Percentiles rank a stretch among this genome's conserved stretches.
Evolutionary conservation across 2,888 invertebrate species (phyloP).

Genomic region (Graphium colonna): DNA sequence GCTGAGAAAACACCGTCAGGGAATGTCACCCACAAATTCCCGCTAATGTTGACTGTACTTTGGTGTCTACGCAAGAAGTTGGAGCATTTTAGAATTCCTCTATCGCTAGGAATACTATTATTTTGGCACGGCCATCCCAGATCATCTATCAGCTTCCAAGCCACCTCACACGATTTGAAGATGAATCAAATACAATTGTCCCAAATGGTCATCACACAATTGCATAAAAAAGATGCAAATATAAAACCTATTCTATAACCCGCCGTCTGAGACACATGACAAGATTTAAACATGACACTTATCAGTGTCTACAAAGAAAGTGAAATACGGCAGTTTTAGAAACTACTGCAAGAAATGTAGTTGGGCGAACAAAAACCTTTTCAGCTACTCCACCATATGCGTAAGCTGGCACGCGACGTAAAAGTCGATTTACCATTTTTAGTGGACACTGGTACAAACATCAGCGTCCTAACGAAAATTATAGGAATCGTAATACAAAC

Average conservation of each 20-base stretch:
- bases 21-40: too few species aligned
- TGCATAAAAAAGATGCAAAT: background rate
- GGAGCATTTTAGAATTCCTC: background rate
- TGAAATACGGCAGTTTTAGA: background rate
- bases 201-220: background rate
- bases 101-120: background rate
- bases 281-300: background rate
- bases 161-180: background rate
- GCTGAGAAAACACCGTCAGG: too few species aligned
- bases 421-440: conserved; percentile 21
- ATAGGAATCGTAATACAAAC: too few species aligned
- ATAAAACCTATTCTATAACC: background rate
- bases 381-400: conserved; percentile 30
- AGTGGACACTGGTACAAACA: conserved; percentile 1
- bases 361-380: conserved; percentile 22
- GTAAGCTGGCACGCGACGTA: conserved; percentile 24
- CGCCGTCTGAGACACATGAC: background rate
- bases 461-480: too few species aligned
- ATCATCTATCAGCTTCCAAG: background rate
- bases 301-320: conserved; percentile 3
- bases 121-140: background rate
- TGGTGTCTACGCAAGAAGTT: background rate
- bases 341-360: too few species aligned
- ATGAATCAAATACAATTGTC: background rate
- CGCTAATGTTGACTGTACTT: too few species aligned